Percentiles rank a stretch among this genome's conserved stretches.
phyloP scores from a whole-genome alignment of 2,113 vertebrate genomes.

The Alethe castanea region DNA sequence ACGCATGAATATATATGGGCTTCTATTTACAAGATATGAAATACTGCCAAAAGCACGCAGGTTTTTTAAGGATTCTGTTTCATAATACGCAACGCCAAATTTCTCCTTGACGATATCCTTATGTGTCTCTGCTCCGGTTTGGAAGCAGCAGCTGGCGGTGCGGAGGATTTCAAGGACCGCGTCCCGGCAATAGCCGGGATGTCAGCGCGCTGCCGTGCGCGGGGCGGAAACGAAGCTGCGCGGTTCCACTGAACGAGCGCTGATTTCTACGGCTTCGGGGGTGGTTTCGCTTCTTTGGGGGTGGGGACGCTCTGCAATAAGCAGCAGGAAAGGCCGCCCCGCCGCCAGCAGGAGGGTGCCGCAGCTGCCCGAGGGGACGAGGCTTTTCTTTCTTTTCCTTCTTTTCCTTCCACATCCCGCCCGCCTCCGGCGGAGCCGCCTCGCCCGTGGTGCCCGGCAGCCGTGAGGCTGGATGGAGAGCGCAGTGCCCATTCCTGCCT shows the following conservation, averaged over 20 bases:
- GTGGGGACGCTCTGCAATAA: background rate
- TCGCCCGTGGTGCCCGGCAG: background rate
- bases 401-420: background rate
- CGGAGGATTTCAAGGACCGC: background rate
- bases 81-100: background rate
- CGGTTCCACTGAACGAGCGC: background rate
- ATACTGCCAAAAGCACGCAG: background rate
- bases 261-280: background rate
- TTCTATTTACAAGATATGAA: background rate
- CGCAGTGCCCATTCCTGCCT: background rate
- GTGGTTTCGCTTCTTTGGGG: background rate
- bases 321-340: background rate
- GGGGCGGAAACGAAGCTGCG: background rate
- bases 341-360: background rate
- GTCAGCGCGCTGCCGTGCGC: accelerated
- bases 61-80: background rate
- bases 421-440: background rate
- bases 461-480: too few relatives aligned
- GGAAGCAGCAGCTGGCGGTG: background rate
- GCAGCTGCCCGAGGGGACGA: background rate
- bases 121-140: background rate
- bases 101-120: slow-evolving; percentile 35
- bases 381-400: too few relatives aligned
- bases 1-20: background rate
- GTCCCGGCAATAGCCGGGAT: background rate